Evolutionary conservation across 2,888 invertebrate species (phyloP).

Genomic region (Pterostichus madidus): DNA sequence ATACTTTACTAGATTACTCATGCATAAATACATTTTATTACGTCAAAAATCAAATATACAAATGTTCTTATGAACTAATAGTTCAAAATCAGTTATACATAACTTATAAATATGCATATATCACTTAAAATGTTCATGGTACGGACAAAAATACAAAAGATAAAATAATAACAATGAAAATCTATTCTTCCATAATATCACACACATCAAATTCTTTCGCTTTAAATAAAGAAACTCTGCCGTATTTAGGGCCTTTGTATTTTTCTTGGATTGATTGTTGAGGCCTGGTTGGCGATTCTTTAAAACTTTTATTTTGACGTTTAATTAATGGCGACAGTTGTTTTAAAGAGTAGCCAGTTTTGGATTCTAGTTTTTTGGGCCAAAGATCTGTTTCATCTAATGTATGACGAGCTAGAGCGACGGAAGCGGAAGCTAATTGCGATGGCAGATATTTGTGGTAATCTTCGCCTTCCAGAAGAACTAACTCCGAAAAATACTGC

Average conservation of each 20-base stretch:
- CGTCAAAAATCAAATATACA: background rate
- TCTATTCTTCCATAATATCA: constrained; percentile 26
- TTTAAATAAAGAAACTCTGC: constrained; percentile 71
- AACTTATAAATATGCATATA: background rate
- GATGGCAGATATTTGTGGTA: constrained; percentile 74
- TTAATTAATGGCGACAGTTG: constrained; percentile 79
- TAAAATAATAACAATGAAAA: constrained; percentile 14
- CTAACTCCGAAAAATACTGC: constrained; percentile 74
- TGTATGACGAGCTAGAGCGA: constrained; percentile 73
- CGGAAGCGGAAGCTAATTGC: constrained; percentile 74
- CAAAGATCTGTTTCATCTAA: constrained; percentile 75
- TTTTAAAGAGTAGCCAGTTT: constrained; percentile 77
- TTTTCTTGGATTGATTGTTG: constrained; percentile 81
- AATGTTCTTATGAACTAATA: background rate
- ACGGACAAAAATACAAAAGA: constrained; percentile 15
- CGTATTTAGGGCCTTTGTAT: constrained; percentile 76
- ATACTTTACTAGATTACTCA: background rate
- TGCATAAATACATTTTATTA: background rate
- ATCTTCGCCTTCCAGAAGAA: constrained; percentile 74
- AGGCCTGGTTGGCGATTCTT: constrained; percentile 77
- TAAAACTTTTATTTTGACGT: constrained; percentile 78
- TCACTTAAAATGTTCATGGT: constrained; percentile 1
- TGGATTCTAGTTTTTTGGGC: constrained; percentile 75
- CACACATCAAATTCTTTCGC: constrained; percentile 68
- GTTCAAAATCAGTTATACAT: constrained; percentile 26